Evolutionary conservation across 2,797 vertebrate species (phyloP), one percentile per base, ranked within the genome.

Genomic region (Cyprinella venusta): DNA sequence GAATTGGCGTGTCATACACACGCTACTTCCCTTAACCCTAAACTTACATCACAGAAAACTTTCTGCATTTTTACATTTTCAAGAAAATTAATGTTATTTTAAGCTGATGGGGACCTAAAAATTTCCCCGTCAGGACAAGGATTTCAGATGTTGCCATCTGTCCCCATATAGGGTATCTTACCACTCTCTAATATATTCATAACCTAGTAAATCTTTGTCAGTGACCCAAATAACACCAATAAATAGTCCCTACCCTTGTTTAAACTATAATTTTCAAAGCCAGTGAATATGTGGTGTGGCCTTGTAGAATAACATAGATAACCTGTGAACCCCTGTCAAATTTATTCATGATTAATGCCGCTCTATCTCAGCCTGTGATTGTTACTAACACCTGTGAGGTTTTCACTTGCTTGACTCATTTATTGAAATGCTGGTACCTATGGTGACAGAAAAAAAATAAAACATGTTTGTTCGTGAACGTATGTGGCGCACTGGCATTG

Each of bases 391-490:
- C 26, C 26, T 79, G 42, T 38, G 50, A 1, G 8, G 67, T 52
- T 77, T 52, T 38, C 38, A 63, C 24, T 70, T 61, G 33, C 52
- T 21, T 59, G 30, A 30, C 50, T 56, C 56, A 63, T 74, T 81
- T 78, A 65, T 64, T 61, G 8, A 45, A 72, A 61, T 6, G 2
- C n/a, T 65, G 61, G 69, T 72, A 19, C 24, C 40, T 81, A 38
- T 81, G 26, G 80, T 74, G 68, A 80, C 52, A 71, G 79, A 80
- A 45, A 26, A 26, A 30, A 56, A 70, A 80, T 70, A 61, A 71
- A 83, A 71, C 90, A 87, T 90, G 61, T 78, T 78, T 64, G 40
- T 65, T 50, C 76, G 18, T 78, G 76, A 30, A n/a, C 1, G n/a
- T 70, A 8, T 70, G 26, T 72, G 48, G 50, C 52, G 48, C 2